Evolutionary conservation across 1,140 invertebrate species (phyloP).

Genomic region (Hetaerina americana): DNA sequence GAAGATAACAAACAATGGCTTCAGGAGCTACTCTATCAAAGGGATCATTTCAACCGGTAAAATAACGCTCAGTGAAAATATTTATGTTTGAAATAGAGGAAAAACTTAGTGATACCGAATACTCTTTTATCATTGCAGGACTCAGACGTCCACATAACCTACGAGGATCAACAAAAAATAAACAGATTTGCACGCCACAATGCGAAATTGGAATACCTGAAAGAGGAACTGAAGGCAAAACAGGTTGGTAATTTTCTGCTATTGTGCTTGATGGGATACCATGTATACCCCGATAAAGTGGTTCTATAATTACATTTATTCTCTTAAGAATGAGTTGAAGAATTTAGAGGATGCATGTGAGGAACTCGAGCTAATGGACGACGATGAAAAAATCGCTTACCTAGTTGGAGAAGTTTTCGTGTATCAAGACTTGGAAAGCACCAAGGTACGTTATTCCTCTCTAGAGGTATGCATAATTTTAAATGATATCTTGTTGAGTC

Average conservation of each 20-base stretch:
- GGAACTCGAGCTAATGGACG: slow-evolving; percentile 67
- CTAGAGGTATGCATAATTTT: slow-evolving; percentile 50
- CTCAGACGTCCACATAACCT: slow-evolving; percentile 85
- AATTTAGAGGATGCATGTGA: slow-evolving; percentile 86
- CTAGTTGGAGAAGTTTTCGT: slow-evolving; percentile 84
- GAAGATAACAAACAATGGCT: background rate
- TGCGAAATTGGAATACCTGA: slow-evolving; percentile 79
- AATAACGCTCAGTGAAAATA: background rate
- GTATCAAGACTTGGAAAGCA: slow-evolving; percentile 56
- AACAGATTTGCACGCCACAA: slow-evolving; percentile 91
- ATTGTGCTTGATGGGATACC: background rate
- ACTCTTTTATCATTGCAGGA: slow-evolving; percentile 33
- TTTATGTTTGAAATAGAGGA: slow-evolving; percentile 35
- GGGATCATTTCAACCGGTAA: background rate
- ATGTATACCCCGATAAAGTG: slow-evolving; percentile 42
- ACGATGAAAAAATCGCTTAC: slow-evolving; percentile 65
- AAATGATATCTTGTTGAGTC: slow-evolving; percentile 7
- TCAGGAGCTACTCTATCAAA: background rate
- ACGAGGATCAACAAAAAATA: slow-evolving; percentile 94
- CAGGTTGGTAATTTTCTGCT: slow-evolving; percentile 37
- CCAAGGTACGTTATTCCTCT: slow-evolving; percentile 57
- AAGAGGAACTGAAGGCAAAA: slow-evolving; percentile 79
- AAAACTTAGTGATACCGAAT: slow-evolving; percentile 52
- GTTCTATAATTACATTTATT: slow-evolving; percentile 7
- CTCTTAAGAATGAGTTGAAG: slow-evolving; percentile 65